phyloP scores from a whole-genome alignment of 1,140 invertebrate species.

The Drosophila ambigua region DNA sequence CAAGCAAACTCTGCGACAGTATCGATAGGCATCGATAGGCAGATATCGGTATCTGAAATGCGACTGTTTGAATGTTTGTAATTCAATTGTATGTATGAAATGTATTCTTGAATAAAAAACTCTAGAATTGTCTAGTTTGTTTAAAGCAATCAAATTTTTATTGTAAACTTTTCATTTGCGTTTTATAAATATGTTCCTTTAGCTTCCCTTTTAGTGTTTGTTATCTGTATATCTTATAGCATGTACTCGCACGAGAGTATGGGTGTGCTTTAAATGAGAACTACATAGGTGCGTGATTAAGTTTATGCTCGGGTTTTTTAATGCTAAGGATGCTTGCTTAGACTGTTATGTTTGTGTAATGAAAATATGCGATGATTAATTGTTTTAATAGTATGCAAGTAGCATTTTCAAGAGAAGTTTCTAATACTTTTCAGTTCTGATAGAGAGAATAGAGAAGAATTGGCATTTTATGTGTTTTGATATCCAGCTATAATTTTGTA shows the following conservation, averaged over 20 bases:
- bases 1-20: too few species aligned
- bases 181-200: constrained; percentile 59
- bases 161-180: constrained; percentile 68
- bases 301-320: constrained; percentile 26
- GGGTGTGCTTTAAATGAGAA: constrained; percentile 45
- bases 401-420: constrained; percentile 56
- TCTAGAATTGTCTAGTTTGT: constrained; percentile 31
- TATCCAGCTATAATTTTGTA: constrained; percentile 5
- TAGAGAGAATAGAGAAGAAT: constrained; percentile 55
- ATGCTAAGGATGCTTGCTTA: constrained; percentile 34
- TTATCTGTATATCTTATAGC: constrained; percentile 27
- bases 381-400: constrained; percentile 59
- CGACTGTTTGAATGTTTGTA: neutral
- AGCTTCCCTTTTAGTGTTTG: constrained; percentile 55
- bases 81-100: neutral
- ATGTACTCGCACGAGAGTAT: constrained; percentile 17
- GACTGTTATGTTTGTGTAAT: constrained; percentile 40
- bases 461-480: constrained; percentile 19
- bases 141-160: constrained; percentile 75
- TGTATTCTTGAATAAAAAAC: constrained; percentile 14
- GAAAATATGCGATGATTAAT: constrained; percentile 50
- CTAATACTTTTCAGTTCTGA: constrained; percentile 54
- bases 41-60: neutral
- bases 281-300: constrained; percentile 46
- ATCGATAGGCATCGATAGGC: too few species aligned